A percentile compares a stretch with the other conserved stretches of the same genome.
These are phyloP conservation scores for Micrasema minimum DNA, from an alignment of 1,140 invertebrate species.

Conservation along the genomic window DNA sequence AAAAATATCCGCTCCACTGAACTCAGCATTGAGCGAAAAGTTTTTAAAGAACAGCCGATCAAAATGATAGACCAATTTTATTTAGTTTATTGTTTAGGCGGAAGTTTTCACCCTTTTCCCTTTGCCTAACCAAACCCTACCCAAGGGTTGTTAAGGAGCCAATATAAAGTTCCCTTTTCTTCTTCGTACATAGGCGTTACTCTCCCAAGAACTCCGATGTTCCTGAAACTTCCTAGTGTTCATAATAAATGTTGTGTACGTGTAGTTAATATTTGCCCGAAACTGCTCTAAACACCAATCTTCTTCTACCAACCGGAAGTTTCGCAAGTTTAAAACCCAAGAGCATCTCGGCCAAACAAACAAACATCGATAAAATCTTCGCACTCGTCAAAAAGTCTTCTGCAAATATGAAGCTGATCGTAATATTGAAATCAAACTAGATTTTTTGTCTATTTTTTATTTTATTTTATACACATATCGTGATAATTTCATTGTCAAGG, in stretches of 20 bases:
- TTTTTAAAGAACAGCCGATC: constrained; percentile 2
- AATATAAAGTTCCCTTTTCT: constrained; percentile 17
- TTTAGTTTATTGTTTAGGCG: constrained; percentile 11
- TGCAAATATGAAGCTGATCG: too few species aligned
- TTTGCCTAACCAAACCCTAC: background rate
- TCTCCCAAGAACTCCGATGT: constrained; percentile 7
- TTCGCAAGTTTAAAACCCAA: constrained; percentile 19
- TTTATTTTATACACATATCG: too few species aligned
- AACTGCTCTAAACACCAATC: constrained; percentile 26
- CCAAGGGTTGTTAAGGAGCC: constrained; percentile 6
- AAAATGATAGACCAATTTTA: constrained; percentile 1
- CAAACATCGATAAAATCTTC: background rate
- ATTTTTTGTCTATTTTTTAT: too few species aligned
- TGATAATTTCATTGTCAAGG: too few species aligned
- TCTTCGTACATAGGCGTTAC: constrained; percentile 8
- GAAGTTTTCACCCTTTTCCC: background rate
- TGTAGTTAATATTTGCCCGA: constrained; percentile 29
- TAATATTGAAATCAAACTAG: too few species aligned
- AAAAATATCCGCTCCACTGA: background rate
- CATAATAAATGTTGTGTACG: constrained; percentile 18
- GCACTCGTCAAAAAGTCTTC: background rate
- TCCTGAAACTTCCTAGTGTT: constrained; percentile 10
- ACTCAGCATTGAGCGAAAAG: background rate
- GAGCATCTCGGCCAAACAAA: background rate
- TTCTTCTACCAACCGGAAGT: constrained; percentile 7